Base-by-base conservation (phyloP, 2,797 vertebrate species). In the Phoxinus dragarum region DNA sequence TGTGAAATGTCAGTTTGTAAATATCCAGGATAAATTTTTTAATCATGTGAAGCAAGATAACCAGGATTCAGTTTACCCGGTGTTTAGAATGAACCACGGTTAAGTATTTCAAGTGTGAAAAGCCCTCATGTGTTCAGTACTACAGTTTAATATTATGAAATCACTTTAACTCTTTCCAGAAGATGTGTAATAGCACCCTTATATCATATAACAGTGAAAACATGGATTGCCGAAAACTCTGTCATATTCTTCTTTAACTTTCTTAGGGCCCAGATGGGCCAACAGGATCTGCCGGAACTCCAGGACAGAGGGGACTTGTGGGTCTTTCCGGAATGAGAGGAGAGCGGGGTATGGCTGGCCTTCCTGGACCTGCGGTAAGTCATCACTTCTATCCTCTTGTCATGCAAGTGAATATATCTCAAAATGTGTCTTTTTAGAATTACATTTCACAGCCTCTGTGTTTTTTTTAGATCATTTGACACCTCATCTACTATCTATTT, bases 311-410 rank as follows among this genome's bases (percentile, higher is more conserved):
- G 89, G 98, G 98, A 21, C 84, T 96, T 31, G 94, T 98, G 81
- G 98, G 98, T 76, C 95, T 95, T 82, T 96, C 96, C 71, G 98
- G 98, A 76, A 92, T 96, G 73, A 96, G 98, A 89, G 98, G 98
- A 86, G 98, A 99, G 88, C 93, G 96, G 88, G 98, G 98, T 84
- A 95, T 98, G 95, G 90, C 94, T 1, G 98, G 98, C 40, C 93
- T 98, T 80, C 96, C 97, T 0, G 98, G 98, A 3, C 96, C 97
- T 68, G 97, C 95, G 64, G 98, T 99, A 89, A 88, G 97, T 96
- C 40, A 66, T 34, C 40, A 38, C 27, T 34, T 78, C n/a, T 34
- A 34, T 27, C 38, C 5, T 40, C 23, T 71, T 40, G 9, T 31
- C 36, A 71, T 69, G 7, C 8, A 9, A 69, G 9, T 52, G 38